These are phyloP conservation scores for Serilophus lunatus DNA, from an alignment of 2,113 vertebrate genomes.

Conservation along the genomic window DNA sequence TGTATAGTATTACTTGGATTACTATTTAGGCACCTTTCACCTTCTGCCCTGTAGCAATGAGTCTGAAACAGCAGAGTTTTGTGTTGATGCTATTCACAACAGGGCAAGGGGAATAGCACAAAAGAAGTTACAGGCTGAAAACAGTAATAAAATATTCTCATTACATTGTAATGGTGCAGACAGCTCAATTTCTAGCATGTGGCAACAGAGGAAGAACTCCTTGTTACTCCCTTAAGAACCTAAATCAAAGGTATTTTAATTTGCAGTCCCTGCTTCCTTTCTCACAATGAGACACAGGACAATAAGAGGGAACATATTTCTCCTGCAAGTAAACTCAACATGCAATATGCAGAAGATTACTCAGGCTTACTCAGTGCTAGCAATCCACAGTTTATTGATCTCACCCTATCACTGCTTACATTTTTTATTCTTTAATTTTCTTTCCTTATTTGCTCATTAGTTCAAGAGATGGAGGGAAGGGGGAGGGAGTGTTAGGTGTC, in stretches of 20 bases:
- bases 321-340: slow-evolving; percentile 75
- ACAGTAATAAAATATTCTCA: slow-evolving; percentile 54
- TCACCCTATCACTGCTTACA: slow-evolving; percentile 71
- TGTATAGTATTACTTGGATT: neutral
- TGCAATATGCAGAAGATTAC: slow-evolving; percentile 72
- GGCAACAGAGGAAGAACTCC: slow-evolving; percentile 42
- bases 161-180: slow-evolving; percentile 31
- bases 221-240: slow-evolving; percentile 58
- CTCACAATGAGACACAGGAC: slow-evolving; percentile 46
- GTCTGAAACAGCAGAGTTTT: neutral
- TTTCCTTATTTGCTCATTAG: slow-evolving; percentile 76
- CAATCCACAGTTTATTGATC: slow-evolving; percentile 76
- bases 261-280: slow-evolving; percentile 66
- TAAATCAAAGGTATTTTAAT: slow-evolving; percentile 77
- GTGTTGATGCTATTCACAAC: neutral
- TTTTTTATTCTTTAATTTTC: slow-evolving; percentile 81
- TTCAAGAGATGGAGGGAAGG: slow-evolving; percentile 7
- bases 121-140: slow-evolving; percentile 27
- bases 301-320: slow-evolving; percentile 66
- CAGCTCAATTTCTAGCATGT: slow-evolving; percentile 3
- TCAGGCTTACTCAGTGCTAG: slow-evolving; percentile 67
- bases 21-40: neutral
- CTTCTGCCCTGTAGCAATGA: neutral
- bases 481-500: neutral
- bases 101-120: neutral